These are phyloP conservation scores for Conger conger DNA, from an alignment of 2,113 vertebrate genomes.

Conservation along the genomic window DNA sequence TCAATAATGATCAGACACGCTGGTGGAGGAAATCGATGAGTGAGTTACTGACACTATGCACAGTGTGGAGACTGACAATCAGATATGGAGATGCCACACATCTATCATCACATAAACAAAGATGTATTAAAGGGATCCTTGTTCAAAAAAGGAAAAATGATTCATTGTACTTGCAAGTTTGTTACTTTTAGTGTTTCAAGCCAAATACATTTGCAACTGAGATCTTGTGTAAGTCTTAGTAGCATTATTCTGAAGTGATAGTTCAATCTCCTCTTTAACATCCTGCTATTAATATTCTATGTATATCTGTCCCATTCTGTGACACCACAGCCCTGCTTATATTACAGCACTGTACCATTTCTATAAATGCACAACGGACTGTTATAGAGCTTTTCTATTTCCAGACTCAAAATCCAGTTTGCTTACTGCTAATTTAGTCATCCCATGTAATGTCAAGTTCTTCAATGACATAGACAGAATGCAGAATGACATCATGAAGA, in stretches of 20 bases:
- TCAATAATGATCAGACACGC: not conserved
- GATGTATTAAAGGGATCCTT: not conserved
- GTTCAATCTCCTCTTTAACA: not conserved
- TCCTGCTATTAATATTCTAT: conserved; percentile 33
- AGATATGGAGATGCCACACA: not conserved
- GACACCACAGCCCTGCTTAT: conserved; percentile 18
- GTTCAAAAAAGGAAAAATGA: not conserved
- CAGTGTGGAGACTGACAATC: not conserved
- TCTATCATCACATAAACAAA: not conserved
- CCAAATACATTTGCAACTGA: not conserved
- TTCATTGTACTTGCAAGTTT: not conserved
- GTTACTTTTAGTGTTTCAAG: not conserved
- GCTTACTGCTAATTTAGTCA: not conserved
- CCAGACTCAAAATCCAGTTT: conserved; percentile 4
- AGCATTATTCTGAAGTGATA: not conserved
- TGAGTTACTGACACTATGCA: not conserved
- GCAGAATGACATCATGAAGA: conserved; percentile 3
- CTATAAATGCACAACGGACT: conserved; percentile 23
- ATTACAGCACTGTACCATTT: conserved; percentile 26
- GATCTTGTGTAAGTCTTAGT: not conserved
- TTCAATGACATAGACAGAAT: not conserved
- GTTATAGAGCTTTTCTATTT: conserved; percentile 30
- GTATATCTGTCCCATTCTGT: conserved; percentile 8
- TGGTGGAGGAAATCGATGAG: not conserved
- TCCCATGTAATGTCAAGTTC: not conserved